These are phyloP conservation scores for Nestor notabilis DNA, from an alignment of 2,113 vertebrate species.

Conservation along the genomic window DNA sequence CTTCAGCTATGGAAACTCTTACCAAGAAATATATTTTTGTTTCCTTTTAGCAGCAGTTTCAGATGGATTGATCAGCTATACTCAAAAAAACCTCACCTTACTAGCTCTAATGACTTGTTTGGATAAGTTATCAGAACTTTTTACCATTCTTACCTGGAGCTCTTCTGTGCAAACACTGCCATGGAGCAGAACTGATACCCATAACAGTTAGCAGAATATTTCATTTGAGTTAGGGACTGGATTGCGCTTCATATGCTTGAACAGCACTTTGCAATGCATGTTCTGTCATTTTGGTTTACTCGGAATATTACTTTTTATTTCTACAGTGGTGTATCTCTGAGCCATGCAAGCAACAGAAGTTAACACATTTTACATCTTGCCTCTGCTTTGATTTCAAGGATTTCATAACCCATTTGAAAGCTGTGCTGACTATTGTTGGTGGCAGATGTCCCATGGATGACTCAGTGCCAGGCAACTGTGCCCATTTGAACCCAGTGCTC, in stretches of 20 bases:
- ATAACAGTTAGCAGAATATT: background rate
- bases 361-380: conserved; percentile 17
- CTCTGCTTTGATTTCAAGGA: background rate
- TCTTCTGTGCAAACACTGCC: background rate
- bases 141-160: background rate
- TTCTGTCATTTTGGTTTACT: conserved; percentile 42
- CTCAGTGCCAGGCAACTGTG: background rate
- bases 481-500: background rate
- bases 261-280: conserved; percentile 11
- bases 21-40: conserved; percentile 44
- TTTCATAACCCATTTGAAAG: background rate
- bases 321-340: background rate
- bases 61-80: conserved; percentile 11
- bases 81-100: background rate
- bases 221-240: background rate
- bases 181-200: background rate
- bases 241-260: conserved; percentile 16
- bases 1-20: conserved; percentile 19
- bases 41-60: conserved; percentile 48
- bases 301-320: conserved; percentile 36
- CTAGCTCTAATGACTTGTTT: background rate
- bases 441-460: background rate
- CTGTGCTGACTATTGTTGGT: background rate
- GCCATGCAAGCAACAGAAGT: background rate
- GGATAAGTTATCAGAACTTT: background rate